phyloP scores from a whole-genome alignment of 2,888 invertebrate species.

The Poecilus cupreus region DNA sequence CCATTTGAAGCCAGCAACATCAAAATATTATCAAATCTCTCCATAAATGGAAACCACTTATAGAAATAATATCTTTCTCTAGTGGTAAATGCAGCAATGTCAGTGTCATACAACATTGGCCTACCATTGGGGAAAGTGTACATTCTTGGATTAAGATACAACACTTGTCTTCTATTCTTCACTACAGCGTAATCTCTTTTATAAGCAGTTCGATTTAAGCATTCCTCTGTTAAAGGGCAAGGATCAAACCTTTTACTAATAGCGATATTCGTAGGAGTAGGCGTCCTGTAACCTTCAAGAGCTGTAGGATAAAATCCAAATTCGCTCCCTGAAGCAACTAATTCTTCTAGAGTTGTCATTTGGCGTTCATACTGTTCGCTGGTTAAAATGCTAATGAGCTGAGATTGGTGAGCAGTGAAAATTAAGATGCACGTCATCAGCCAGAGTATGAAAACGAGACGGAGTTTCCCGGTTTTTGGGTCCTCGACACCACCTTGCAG shows the following conservation, averaged over 20 bases:
- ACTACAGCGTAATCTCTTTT: not conserved
- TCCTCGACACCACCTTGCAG: not conserved
- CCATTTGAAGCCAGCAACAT: not conserved
- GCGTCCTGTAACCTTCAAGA: not conserved
- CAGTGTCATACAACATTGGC: not conserved
- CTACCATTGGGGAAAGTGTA: slow-evolving; percentile 55
- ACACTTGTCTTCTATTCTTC: not conserved
- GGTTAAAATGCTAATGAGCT: slow-evolving; percentile 37
- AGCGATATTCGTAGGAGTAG: slow-evolving; percentile 14
- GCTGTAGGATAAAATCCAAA: not conserved
- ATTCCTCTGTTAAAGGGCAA: not conserved
- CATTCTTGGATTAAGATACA: slow-evolving; percentile 20
- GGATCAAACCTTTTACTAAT: slow-evolving; percentile 58
- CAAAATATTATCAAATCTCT: not conserved
- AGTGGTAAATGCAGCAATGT: too few species aligned
- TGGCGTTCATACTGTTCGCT: slow-evolving; percentile 38
- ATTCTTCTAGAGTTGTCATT: slow-evolving; percentile 18
- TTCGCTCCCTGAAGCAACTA: not conserved
- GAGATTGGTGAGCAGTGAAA: slow-evolving; percentile 24
- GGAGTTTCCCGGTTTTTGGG: not conserved
- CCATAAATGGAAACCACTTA: slow-evolving; percentile 44
- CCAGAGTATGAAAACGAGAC: slow-evolving; percentile 19
- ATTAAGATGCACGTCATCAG: not conserved
- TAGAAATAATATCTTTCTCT: not conserved
- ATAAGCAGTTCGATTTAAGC: slow-evolving; percentile 29